Evolutionary conservation across 92 coral and sea anemone genomes (phyloP), one percentile per base, ranked within the genome.

Genomic region (Parazoanthus swiftii): DNA sequence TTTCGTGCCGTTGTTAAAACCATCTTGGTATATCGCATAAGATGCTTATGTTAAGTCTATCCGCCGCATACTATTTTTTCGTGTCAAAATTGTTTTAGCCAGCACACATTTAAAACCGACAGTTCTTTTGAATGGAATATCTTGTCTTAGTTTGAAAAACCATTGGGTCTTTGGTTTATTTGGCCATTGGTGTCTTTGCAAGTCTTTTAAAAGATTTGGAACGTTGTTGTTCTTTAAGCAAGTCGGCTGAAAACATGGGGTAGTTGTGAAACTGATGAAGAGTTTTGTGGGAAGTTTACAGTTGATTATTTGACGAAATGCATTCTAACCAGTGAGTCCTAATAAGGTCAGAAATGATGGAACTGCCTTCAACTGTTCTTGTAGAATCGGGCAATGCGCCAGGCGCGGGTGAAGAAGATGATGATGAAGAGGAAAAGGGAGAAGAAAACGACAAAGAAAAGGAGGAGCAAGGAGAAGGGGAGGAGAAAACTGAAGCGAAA

Each of bases 341-440:
- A 3, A 1, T 8, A 11, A 15, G 9, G 8, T 11, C 7, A 29
- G 33, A 29, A 18, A 0, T 79, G 70, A 79, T 26, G 11, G 14
- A 26, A 26, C 21, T 26, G 43, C 46, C 20, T 18, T 63, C 42
- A 38, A 81, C 46, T 77, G 3, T 33, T 50, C 46, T 59, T 81
- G 16, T 44, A 79, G 71, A 79, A 80, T 81, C 79, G 15, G 84
- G 44, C 33, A 54, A n/a, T 21, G 80, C 23, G 7, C 50, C 8
- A 9, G 93, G 54, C 25, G 89, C 91, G 15, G 89, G 74, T 4
- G 88, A 91, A 7, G 93, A 89, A 7, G 93, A 87, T 21, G 92
- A 89, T 2, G 91, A 75, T 1, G 94, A 91, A 21, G 89, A 86
- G 7, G 89, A 83, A 67, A 70, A 73, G 37, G 88, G 91, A 38